Conservation (phyloP, 2,888 invertebrate genomes). For the Drosophila paucipuncta region DNA sequence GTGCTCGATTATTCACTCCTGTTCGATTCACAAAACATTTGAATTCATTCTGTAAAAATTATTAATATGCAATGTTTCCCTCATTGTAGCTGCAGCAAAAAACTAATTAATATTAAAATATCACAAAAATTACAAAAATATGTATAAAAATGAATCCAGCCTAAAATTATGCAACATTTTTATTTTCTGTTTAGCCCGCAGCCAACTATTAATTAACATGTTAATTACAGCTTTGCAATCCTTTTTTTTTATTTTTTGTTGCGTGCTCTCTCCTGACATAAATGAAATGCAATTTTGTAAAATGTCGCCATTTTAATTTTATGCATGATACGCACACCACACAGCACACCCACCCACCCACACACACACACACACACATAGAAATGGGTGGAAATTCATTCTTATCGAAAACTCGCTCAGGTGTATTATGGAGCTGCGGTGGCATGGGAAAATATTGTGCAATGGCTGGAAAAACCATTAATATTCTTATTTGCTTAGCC, state of each 20-base stretch:
- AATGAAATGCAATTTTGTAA: conserved; percentile 75
- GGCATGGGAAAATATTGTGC: conserved; percentile 72
- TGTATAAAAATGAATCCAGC: conserved; percentile 43
- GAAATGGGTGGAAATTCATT: conserved; percentile 24
- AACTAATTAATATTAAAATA: conserved; percentile 80
- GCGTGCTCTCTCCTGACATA: conserved; percentile 40
- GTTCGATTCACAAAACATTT: conserved; percentile 46
- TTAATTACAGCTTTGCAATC: conserved; percentile 75
- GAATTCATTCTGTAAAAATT: conserved; percentile 39
- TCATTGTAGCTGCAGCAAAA: conserved; percentile 45
- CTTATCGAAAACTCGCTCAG: conserved; percentile 79
- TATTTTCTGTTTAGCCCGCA: conserved; percentile 40
- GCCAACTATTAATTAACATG: conserved; percentile 81
- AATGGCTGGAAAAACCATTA: conserved; percentile 81
- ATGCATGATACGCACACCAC: conserved; percentile 53
- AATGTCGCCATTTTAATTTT: conserved; percentile 79
- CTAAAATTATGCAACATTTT: conserved; percentile 74
- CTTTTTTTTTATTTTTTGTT: conserved; percentile 8
- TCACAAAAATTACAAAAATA: conserved; percentile 34
- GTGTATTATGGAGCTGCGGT: conserved; percentile 55
- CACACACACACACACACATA: conserved; percentile 11
- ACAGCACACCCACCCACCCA: conserved; percentile 17
- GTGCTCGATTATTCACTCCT: conserved; percentile 12
- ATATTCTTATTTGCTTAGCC: conserved; percentile 82
- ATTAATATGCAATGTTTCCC: conserved; percentile 42